These are phyloP conservation scores for Microplitis deprimator DNA, from an alignment of 2,888 invertebrate genomes.

Conservation along the genomic window DNA sequence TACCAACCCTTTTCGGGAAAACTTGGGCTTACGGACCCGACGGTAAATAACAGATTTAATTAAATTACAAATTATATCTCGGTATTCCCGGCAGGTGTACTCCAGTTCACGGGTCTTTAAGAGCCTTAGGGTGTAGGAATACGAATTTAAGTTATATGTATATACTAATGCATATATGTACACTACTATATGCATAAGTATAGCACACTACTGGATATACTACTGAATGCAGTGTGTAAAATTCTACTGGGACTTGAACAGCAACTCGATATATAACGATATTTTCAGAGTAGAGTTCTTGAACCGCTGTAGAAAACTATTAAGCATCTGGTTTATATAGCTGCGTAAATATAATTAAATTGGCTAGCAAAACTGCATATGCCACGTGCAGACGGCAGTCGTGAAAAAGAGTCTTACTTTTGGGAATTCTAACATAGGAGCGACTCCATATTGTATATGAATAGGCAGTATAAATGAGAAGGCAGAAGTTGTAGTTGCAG, in stretches of 20 bases:
- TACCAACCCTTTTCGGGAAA: slow-evolving; percentile 26
- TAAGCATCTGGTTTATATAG: slow-evolving; percentile 18
- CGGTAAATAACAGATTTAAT: slow-evolving; percentile 59
- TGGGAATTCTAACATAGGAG: slow-evolving; percentile 3
- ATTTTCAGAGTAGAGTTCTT: slow-evolving; percentile 7
- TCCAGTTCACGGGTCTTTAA: slow-evolving; percentile 40
- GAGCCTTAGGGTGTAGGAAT: slow-evolving; percentile 24
- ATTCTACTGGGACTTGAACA: background rate
- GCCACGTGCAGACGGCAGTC: slow-evolving; percentile 39
- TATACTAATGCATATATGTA: slow-evolving; percentile 14
- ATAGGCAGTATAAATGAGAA: slow-evolving; percentile 4
- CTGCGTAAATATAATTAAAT: slow-evolving; percentile 59
- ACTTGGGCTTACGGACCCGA: slow-evolving; percentile 39
- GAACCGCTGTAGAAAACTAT: slow-evolving; percentile 1
- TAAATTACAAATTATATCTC: slow-evolving; percentile 57
- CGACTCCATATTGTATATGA: background rate
- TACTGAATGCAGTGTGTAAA: slow-evolving; percentile 5
- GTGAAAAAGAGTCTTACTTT: slow-evolving; percentile 11
- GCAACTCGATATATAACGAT: background rate
- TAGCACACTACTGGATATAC: background rate
- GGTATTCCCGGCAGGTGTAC: slow-evolving; percentile 36
- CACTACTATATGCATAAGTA: background rate
- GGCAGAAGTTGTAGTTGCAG: slow-evolving; percentile 14
- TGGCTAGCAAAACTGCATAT: slow-evolving; percentile 53
- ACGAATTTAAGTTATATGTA: slow-evolving; percentile 13